Base-by-base conservation (phyloP, 2,797 vertebrate genomes). In the Benthosema pterotum region DNA sequence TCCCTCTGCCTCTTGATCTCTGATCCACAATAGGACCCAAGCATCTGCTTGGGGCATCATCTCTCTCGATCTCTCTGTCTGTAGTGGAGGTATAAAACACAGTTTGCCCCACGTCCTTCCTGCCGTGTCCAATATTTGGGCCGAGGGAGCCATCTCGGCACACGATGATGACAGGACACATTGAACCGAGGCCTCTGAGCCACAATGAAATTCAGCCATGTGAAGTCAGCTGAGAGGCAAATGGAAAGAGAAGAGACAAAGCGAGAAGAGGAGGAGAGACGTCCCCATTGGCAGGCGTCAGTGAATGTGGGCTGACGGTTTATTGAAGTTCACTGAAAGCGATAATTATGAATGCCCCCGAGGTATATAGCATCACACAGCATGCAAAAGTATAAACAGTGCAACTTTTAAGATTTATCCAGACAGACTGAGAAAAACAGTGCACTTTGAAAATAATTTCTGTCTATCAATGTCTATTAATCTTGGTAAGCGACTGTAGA, bases 11-110 rank as follows among this genome's bases (percentile, higher is more conserved):
- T 68, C 62, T 38, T 42, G 54, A 62, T 63, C 14, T 16, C 65
- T 47, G 25, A 62, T 77, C 71, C 32, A 47, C 59, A 75, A 67
- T 71, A 72, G 56, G 52, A 49, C 22, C 65, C 28, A 7, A 66
- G 79, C 88, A 85, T 91, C 88, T 91, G 91, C 62, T 89, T 61
- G 50, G 77, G 76, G 79, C 68, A 87, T 91, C 74, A 85, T 57
- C 63, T 72, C 76, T 68, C 57, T 47, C 43, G 1, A 48, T 78
- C 69, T 77, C 60, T 60, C 75, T 65, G 47, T 80, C 75, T 73
- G 73, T 60, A 42, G 48, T 19, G 65, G 82, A 84, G 80, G 79
- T 61, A 72, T 82, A 82, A 84, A 83, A 75, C 59, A 64, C 63
- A 45, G 67, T 79, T 81, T 72, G 72, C 77, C 47, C 56, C n/a